Conservation (phyloP, 2,113 vertebrate genomes). For the Pogona vitticeps region DNA sequence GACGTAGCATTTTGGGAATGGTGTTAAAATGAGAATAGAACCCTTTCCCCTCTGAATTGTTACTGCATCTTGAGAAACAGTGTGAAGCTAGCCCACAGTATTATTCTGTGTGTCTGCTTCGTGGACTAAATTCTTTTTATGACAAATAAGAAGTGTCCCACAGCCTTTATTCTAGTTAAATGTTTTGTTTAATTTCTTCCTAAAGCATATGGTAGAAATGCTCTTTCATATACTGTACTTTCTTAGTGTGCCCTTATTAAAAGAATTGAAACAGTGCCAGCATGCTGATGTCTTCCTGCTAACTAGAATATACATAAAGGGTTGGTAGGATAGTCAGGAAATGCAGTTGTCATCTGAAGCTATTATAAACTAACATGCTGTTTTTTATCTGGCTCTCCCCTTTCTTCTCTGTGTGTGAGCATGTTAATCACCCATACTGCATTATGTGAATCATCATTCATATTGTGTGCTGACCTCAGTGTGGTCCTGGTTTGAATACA, state of each 20-base stretch:
- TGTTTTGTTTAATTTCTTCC: not conserved
- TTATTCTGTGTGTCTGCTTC: not conserved
- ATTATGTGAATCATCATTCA: slow-evolving; percentile 3
- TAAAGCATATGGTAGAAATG: not conserved
- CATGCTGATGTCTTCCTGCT: not conserved
- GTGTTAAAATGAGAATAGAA: not conserved
- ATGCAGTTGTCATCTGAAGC: not conserved
- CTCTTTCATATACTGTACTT: not conserved
- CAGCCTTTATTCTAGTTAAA: not conserved
- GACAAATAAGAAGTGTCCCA: not conserved
- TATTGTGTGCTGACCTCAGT: slow-evolving; percentile 23
- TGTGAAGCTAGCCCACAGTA: not conserved
- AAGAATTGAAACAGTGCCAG: not conserved
- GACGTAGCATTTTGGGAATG: not conserved
- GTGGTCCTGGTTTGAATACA: slow-evolving; percentile 52
- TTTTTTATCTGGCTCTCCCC: slow-evolving; percentile 21
- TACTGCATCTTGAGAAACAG: not conserved
- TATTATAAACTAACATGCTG: not conserved
- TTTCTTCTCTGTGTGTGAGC: slow-evolving; percentile 21
- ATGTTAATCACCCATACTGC: slow-evolving; percentile 13
- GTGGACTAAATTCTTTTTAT: slow-evolving; percentile 2
- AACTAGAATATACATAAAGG: not conserved
- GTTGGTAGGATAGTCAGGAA: not conserved
- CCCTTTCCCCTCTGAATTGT: not conserved
- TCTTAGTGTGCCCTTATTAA: not conserved